Conservation (phyloP, 2,113 vertebrate species). For the Numida meleagris region DNA sequence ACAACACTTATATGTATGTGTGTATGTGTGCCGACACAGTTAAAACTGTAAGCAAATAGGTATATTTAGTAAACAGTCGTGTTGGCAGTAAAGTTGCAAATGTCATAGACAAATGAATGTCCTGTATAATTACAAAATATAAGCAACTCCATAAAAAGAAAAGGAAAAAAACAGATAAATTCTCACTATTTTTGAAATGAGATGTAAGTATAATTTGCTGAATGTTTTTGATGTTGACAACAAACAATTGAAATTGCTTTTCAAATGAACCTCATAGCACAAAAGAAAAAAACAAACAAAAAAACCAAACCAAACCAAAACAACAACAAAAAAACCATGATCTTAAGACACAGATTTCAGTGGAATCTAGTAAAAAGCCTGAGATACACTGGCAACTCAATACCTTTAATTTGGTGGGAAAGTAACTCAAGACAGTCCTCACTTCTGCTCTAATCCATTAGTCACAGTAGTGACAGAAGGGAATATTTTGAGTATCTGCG, state of each 20-base stretch:
- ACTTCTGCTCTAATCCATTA: background rate
- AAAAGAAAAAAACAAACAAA: background rate
- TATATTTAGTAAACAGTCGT: background rate
- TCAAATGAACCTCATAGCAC: background rate
- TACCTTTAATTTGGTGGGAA: constrained; percentile 1
- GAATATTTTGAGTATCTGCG: background rate
- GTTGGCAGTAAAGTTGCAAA: background rate
- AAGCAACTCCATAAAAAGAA: background rate
- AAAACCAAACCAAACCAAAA: too few relatives aligned
- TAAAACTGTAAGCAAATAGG: background rate
- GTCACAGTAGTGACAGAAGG: background rate
- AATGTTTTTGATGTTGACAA: background rate
- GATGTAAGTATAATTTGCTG: background rate
- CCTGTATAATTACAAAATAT: background rate
- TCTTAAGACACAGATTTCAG: background rate
- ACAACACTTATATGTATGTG: too few relatives aligned
- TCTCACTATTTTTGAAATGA: background rate
- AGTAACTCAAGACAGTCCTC: background rate
- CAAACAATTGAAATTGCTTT: background rate
- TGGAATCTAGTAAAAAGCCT: background rate
- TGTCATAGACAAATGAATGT: background rate
- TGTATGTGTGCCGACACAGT: background rate
- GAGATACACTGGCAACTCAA: background rate
- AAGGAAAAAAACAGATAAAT: background rate
- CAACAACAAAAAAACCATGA: too few relatives aligned